A percentile compares a stretch with the other conserved stretches of the same genome.
phyloP scores from a whole-genome alignment of 2,113 vertebrate species.

The Diadophis punctatus region DNA sequence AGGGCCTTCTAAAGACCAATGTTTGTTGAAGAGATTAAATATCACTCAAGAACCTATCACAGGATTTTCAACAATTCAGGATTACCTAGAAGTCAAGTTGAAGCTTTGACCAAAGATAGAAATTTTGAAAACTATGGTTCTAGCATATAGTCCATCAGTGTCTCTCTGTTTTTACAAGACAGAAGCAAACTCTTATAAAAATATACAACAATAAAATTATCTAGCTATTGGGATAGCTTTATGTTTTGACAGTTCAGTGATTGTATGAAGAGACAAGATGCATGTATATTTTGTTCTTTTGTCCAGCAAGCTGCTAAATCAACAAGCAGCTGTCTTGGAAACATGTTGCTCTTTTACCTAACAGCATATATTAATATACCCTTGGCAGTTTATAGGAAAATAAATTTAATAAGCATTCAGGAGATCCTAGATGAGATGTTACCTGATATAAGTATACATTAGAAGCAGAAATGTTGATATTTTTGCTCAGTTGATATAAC shows the following conservation, averaged over 20 bases:
- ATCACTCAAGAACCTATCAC: background rate
- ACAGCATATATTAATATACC: background rate
- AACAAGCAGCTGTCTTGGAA: background rate
- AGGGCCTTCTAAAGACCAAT: background rate
- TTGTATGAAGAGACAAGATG: background rate
- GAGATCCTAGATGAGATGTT: background rate
- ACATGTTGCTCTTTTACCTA: background rate
- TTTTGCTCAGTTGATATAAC: background rate
- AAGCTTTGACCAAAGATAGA: background rate
- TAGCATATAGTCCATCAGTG: background rate
- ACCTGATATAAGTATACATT: background rate
- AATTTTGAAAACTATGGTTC: background rate
- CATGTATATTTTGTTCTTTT: constrained; percentile 2
- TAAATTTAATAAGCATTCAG: background rate
- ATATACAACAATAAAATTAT: constrained; percentile 16
- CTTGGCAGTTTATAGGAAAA: background rate
- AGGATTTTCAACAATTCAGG: background rate
- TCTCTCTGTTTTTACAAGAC: background rate
- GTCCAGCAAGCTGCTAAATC: constrained; percentile 7
- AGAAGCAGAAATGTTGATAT: background rate
- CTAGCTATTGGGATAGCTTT: background rate
- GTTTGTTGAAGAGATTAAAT: background rate
- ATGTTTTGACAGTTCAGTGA: constrained; percentile 28
- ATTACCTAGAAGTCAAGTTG: background rate
- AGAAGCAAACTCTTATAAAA: background rate